Evolutionary conservation across 2,888 invertebrate species (phyloP), one percentile per base, ranked within the genome.

Genomic region (Apamea sordens): DNA sequence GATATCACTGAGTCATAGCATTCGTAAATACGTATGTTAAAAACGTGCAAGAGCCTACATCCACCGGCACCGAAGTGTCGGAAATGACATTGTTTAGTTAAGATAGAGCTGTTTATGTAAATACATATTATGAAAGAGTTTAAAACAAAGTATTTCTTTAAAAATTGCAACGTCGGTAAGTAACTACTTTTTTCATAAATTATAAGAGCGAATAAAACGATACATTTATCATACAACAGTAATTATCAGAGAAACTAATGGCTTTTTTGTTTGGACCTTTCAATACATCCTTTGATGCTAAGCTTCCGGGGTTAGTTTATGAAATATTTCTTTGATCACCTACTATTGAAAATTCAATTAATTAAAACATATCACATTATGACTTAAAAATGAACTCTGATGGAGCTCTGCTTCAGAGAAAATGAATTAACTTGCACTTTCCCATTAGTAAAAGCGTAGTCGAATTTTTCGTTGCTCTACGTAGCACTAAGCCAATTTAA

Each of bases 1-100:
- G 88, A 92, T 94, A 93, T 91, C 91, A 90, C 90, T 94, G 93
- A 94, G 85, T 93, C 94, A 94, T 92, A 89, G 86, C 84, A 87
- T 88, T 89, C 83, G 86, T 89, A 91, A 90, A 91, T 90, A 87
- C 73, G 73, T 86, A 69, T 36, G 76, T 82, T 86, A 80, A 83
- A 86, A 84, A 77, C 80, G 83, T 88, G 82, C 80, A 79, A 87
- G 86, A 82, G 72, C 61, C 82, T 86, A 86, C 82, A 79, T 83
- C 76, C 71, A 77, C 82, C 80, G 82, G 70, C 64, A 69, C 68
- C 44, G 71, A 74, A 67, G 72, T 79, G 73, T 77, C 87, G 89
- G 88, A 90, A 87, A 85, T 81, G 72, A 76, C 77, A 68, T 65
- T 89, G 85, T 91, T 87, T 88, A 78, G 32, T 78, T 82, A 79